These are phyloP conservation scores for Tetrapedia diversipes DNA, from an alignment of 2,888 invertebrate species.

Conservation along the genomic window DNA sequence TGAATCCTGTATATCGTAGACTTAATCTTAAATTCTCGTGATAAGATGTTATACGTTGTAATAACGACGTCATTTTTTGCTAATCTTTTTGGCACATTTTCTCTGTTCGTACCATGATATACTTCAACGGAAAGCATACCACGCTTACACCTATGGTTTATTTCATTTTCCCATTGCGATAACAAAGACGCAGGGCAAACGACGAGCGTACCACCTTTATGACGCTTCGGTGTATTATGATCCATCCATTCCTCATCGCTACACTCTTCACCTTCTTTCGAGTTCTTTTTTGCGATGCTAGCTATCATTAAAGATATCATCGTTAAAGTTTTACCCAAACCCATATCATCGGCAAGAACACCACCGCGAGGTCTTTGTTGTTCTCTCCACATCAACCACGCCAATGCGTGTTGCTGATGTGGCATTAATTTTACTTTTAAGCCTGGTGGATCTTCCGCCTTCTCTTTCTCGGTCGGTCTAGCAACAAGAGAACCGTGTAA, in stretches of 20 bases:
- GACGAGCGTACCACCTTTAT: constrained; percentile 91
- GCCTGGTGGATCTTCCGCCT: constrained; percentile 86
- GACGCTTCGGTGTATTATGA: constrained; percentile 47
- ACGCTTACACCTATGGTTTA: constrained; percentile 86
- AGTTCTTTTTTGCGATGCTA: constrained; percentile 76
- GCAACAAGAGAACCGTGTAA: constrained; percentile 88
- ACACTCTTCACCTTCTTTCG: constrained; percentile 79
- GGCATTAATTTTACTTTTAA: constrained; percentile 89
- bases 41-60: constrained; percentile 93
- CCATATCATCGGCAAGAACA: constrained; percentile 94
- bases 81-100: constrained; percentile 84
- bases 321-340: constrained; percentile 92
- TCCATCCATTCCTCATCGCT: constrained; percentile 64
- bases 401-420: constrained; percentile 93
- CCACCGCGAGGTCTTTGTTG: constrained; percentile 93
- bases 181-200: constrained; percentile 96
- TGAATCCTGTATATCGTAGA: constrained; percentile 84
- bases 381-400: constrained; percentile 96
- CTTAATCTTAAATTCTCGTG: constrained; percentile 84
- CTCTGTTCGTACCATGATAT: constrained; percentile 92
- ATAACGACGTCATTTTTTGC: constrained; percentile 91
- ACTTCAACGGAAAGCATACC: constrained; percentile 87
- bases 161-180: constrained; percentile 94
- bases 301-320: constrained; percentile 89
- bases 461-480: constrained; percentile 86